Evolutionary conservation across 2,797 vertebrate species (phyloP), one percentile per base, ranked within the genome.

Genomic region (Enteromius viviparus): DNA sequence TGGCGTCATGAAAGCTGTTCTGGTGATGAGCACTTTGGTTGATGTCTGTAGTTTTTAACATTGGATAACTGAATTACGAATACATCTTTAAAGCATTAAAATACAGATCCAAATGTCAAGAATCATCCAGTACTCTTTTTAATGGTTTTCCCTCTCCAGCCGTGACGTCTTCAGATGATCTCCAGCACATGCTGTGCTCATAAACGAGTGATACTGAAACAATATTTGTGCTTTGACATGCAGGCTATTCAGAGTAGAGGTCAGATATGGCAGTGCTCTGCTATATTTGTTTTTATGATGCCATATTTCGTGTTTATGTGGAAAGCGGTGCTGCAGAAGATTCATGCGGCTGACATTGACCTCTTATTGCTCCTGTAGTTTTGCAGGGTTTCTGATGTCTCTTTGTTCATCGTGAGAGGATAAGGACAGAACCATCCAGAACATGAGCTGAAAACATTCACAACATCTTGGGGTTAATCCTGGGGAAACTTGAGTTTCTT

Each of bases 281-380:
- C 62, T 78, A 66, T 66, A 78, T 78, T 75, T 58, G 51, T 42
- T 70, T 80, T 71, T 70, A 70, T 71, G 78, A 42, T 80, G 78
- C 37, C 53, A 11, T 80, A 80, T 71, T 58, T 80, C 45, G 66
- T 42, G 78, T 71, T 71, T 45, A 58, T 71, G 66, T 80, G 78
- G 9, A 69, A 40, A 69, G 64, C 47, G 14, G 12, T 4, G 34
- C 2, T 55, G 23, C 66, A 15, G 66, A 45, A 71, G 78, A 60
- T 71, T 60, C 17, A 71, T 60, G 53, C 49, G 7, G 17, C 78
- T 70, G 78, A 60, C 66, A 32, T 8, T 21, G 34, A 3, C 1
- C 49, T 69, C 29, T 75, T 14, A 75, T 14, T 75, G 51, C 47
- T 65, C 29, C 12, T 37, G 34, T 19, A 37, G 62, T 37, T 65